A percentile compares a stretch with the other conserved stretches of the same genome.
Conservation (phyloP, 2,888 invertebrate species). For the Drosophila fulvimacula region DNA sequence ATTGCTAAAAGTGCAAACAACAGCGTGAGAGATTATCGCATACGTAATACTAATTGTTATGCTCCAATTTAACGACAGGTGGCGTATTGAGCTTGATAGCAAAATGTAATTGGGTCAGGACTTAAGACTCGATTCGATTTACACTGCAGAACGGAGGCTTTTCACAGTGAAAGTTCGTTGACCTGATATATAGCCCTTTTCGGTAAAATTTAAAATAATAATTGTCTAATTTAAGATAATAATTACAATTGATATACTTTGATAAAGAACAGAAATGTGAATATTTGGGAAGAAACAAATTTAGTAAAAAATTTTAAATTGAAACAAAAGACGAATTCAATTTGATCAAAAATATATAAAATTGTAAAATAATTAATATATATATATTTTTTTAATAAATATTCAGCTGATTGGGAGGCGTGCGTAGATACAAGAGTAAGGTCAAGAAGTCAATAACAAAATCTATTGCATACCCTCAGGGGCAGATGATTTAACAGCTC, state of each 20-base stretch:
- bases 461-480: conserved; percentile 1
- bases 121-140: background rate
- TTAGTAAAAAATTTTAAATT: too few relatives aligned
- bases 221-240: background rate
- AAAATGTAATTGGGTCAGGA: background rate
- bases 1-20: conserved; percentile 24
- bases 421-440: background rate
- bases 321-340: too few relatives aligned
- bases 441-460: background rate
- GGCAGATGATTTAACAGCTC: background rate
- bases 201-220: background rate
- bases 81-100: conserved; percentile 3
- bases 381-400: background rate
- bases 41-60: conserved; percentile 35
- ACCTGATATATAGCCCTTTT: background rate
- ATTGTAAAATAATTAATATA: background rate
- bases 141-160: background rate
- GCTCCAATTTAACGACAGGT: conserved; percentile 2
- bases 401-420: background rate
- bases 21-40: conserved; percentile 12
- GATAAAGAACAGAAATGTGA: background rate
- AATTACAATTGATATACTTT: background rate
- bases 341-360: background rate
- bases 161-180: background rate
- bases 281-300: too few relatives aligned